Conservation (phyloP, 2,888 invertebrate genomes). For the Diloba caeruleocephala region DNA sequence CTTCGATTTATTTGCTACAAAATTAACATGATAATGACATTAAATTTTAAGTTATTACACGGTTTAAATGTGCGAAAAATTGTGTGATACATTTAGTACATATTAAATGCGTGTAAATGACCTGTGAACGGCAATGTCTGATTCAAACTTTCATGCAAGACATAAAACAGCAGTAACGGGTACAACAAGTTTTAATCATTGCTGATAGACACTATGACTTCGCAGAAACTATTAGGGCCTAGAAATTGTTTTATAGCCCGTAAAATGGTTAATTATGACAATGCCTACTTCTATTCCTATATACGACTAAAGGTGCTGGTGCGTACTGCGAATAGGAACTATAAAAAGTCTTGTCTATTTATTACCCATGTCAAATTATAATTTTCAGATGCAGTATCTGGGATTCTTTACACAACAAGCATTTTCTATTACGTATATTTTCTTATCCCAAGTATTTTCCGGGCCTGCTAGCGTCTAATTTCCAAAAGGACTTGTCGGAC, state of each 20-base stretch:
- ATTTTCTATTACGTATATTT: no score
- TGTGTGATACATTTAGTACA: conserved; percentile 13
- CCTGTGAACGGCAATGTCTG: conserved; percentile 12
- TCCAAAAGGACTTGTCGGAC: no score
- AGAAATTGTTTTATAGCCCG: conserved; percentile 6
- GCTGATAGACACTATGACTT: not conserved
- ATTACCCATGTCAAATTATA: no score
- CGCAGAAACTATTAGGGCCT: conserved; percentile 9
- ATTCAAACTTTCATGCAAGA: conserved; percentile 9
- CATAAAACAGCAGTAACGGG: conserved; percentile 15
- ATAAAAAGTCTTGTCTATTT: no score
- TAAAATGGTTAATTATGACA: conserved; percentile 4
- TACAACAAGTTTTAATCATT: conserved; percentile 17
- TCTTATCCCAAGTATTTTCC: no score
- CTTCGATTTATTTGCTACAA: conserved; percentile 19
- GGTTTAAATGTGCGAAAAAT: conserved; percentile 22
- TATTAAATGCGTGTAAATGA: conserved; percentile 34
- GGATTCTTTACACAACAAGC: no score
- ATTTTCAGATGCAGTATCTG: no score
- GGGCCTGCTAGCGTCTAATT: no score
- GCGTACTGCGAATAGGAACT: no score
- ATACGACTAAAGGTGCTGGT: no score
- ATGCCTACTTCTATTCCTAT: no score
- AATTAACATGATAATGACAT: conserved; percentile 33
- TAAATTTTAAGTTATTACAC: conserved; percentile 14